phyloP scores from a whole-genome alignment of 2,888 invertebrate species.

The Scaptodrosophila latifasciaeformis region DNA sequence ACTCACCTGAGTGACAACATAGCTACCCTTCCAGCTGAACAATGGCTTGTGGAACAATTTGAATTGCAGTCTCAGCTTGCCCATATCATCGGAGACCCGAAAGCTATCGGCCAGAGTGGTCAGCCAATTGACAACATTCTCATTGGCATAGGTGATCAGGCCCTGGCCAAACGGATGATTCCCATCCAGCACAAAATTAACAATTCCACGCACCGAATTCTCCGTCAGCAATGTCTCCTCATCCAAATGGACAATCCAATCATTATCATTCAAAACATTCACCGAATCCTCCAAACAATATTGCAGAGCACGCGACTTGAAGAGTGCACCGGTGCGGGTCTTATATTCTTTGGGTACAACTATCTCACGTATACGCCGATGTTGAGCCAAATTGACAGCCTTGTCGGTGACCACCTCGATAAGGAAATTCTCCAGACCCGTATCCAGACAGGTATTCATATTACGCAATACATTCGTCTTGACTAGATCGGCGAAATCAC shows the following conservation, averaged over 20 bases:
- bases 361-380: slow-evolving; percentile 88
- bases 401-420: slow-evolving; percentile 98
- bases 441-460: slow-evolving; percentile 89
- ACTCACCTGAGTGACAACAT: slow-evolving; percentile 94
- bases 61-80: slow-evolving; percentile 94
- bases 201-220: slow-evolving; percentile 90
- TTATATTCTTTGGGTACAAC: slow-evolving; percentile 91
- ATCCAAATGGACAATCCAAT: slow-evolving; percentile 98
- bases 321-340: slow-evolving; percentile 93
- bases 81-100: slow-evolving; percentile 98
- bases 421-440: slow-evolving; percentile 95
- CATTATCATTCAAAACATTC: slow-evolving; percentile 88
- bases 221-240: slow-evolving; percentile 96
- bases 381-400: slow-evolving; percentile 83
- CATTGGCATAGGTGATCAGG: slow-evolving; percentile 96
- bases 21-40: slow-evolving; percentile 99
- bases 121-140: slow-evolving; percentile 96
- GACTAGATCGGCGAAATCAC: slow-evolving; percentile 94
- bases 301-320: slow-evolving; percentile 95
- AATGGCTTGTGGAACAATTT: slow-evolving; percentile 94
- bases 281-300: slow-evolving; percentile 95
- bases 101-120: slow-evolving; percentile 97
- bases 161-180: slow-evolving; percentile 97
- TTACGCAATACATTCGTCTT: slow-evolving; percentile 90
- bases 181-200: slow-evolving; percentile 96